These are phyloP conservation scores for Platycheirus rosarum DNA, from an alignment of 2,888 invertebrate genomes.

Conservation along the genomic window DNA sequence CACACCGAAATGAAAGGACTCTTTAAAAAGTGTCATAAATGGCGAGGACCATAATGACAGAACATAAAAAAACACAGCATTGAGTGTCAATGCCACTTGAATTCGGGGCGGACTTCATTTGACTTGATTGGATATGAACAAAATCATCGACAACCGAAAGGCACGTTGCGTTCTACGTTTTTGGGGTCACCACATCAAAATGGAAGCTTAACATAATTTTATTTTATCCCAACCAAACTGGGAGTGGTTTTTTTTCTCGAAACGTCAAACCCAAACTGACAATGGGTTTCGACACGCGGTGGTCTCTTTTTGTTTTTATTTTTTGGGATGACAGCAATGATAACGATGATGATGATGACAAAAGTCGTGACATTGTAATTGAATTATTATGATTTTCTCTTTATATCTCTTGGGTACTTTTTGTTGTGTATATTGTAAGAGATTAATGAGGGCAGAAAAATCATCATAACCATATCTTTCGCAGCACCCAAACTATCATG, in stretches of 20 bases:
- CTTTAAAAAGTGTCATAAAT: constrained; percentile 37
- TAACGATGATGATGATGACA: constrained; percentile 63
- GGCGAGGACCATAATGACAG: constrained; percentile 25
- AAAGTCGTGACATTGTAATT: constrained; percentile 74
- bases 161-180: constrained; percentile 59
- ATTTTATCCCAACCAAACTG: constrained; percentile 68
- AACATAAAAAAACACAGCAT: constrained; percentile 25
- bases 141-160: constrained; percentile 10
- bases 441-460: constrained; percentile 70
- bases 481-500: constrained; percentile 56
- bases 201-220: constrained; percentile 73
- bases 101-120: constrained; percentile 62
- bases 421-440: constrained; percentile 44
- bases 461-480: constrained; percentile 61
- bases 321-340: constrained; percentile 31
- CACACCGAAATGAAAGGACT: constrained; percentile 26
- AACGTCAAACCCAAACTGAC: constrained; percentile 29
- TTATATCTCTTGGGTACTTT: constrained; percentile 38
- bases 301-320: constrained; percentile 46
- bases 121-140: constrained; percentile 21
- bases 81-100: constrained; percentile 46
- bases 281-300: constrained; percentile 31
- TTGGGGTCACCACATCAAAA: constrained; percentile 64
- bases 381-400: constrained; percentile 72
- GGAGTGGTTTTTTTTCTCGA: constrained; percentile 53